These are phyloP conservation scores for Pteropus alecto DNA, from an alignment of 2,113 vertebrate species.

Conservation along the genomic window DNA sequence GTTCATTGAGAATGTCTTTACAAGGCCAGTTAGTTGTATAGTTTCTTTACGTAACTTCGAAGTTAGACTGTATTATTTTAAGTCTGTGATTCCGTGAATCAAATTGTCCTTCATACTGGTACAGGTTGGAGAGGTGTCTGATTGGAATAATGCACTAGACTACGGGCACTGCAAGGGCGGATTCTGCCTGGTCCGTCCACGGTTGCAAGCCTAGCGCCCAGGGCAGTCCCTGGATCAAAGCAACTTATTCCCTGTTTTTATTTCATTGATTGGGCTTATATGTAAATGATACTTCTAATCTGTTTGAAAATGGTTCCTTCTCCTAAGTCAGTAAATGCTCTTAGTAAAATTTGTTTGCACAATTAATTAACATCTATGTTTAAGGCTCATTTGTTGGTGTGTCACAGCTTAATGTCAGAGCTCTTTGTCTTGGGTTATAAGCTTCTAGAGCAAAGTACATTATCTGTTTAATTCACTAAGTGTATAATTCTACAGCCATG, in stretches of 20 bases:
- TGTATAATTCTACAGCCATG: rapidly evolving
- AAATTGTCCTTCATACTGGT: too few relatives aligned
- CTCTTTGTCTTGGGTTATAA: constrained; percentile 3
- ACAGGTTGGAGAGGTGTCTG: too few relatives aligned
- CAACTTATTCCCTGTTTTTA: constrained; percentile 15
- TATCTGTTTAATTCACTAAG: not conserved
- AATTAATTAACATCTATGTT: constrained; percentile 54
- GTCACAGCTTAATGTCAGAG: constrained; percentile 23
- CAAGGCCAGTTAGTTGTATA: too few relatives aligned
- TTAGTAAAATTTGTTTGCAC: constrained; percentile 66
- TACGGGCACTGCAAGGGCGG: too few relatives aligned
- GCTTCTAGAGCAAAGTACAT: not conserved
- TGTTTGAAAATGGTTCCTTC: constrained; percentile 60
- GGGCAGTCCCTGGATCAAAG: not conserved
- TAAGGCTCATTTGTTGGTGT: constrained; percentile 55
- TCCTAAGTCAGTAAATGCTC: not conserved
- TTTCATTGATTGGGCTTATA: constrained; percentile 33
- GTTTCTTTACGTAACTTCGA: too few relatives aligned
- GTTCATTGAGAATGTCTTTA: too few relatives aligned
- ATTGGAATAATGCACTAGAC: too few relatives aligned
- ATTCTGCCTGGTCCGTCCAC: too few relatives aligned
- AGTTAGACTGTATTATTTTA: too few relatives aligned
- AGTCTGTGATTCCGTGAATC: too few relatives aligned
- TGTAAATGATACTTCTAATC: constrained; percentile 58
- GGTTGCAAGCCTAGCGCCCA: too few relatives aligned